Evolutionary conservation across 2,797 vertebrate genomes (phyloP), one percentile per base, ranked within the genome.

Genomic region (Pangasius sanitwongsei): DNA sequence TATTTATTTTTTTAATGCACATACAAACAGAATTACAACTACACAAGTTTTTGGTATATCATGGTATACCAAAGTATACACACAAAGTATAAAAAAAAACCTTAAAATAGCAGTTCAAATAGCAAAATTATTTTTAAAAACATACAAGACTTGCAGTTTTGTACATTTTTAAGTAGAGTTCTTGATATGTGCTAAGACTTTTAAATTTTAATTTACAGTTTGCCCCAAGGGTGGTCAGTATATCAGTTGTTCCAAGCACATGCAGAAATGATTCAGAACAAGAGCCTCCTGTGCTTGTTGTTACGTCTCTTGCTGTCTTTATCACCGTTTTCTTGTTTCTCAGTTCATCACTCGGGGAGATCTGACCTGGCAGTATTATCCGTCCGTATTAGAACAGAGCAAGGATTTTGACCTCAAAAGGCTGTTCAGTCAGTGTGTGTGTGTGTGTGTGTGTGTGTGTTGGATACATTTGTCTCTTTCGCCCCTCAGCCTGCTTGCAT

Each of bases 331-430:
- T 78, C 28, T 59, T 83, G 34, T 41, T 28, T 61, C 11, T 37
- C 20, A 6, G 20, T 28, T 25, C 55, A 25, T 63, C 57, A 61
- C 57, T 41, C 50, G 1, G 9, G 16, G 31, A 55, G 55, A 31
- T 57, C 50, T 34, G 31, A 59, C 23, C 80, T 41, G 53, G 53
- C 55, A 15, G 25, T 44, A 44, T 44, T 53, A 15, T 53, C 55
- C 1, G 13, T 20, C 53, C 1, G 86, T 92, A 90, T 94, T 92
- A 93, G 92, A 91, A 93, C 86, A 93, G 93, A 72, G 63, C 50
- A 41, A 59, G 34, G 25, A 13, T 59, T 89, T 82, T 86, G 55
- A 74, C 67, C 15, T 90, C 12, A 75, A 50, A 83, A 86, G 80
- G 83, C 44, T 86, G 53, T 75, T 87, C 41, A 25, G 70, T 74